Base-by-base conservation (phyloP, 2,888 invertebrate species). In the Mermis nigrescens region DNA sequence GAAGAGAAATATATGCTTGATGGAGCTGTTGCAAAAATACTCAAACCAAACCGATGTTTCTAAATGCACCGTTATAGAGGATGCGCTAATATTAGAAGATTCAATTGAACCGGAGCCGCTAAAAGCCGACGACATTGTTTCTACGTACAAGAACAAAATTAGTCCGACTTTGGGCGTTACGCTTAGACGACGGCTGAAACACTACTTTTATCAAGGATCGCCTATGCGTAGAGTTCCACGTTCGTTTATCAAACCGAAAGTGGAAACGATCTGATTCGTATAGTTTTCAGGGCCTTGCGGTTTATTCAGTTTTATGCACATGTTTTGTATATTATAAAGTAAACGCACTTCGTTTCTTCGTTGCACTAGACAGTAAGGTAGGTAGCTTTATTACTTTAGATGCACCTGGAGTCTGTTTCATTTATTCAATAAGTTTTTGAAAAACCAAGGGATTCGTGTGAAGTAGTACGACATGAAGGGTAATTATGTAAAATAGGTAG, bases 131-230 rank as follows among this genome's bases (percentile, higher is more conserved):
- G 29, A 56, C 2, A 38, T 52, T 53, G 2, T n/a, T 19, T 7
- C 26, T 2, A 57, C 15, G 3, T 58, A 56, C 28, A 57, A 58
- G 56, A 38, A 58, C 3, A 27, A 28, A 22, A 53, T 46, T 24
- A 29, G 29, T n/a, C 12, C 12, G 28, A 52, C 31, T 2, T 29
- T 58, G 3, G 58, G 58, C 22, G 22, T 2, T 3, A 7, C 54
- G 3, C 56, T 24, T 3, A 52, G 54, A 3, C 52, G 53, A 31
- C 3, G 54, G 31, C 31, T 58, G 24, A 58, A 54, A 32, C 58
- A 58, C 31, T 3, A 38, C 2, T 58, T 58, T 27, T 54, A n/a
- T 31, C 2, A 26, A 4, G 58, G 58, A 55, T n/a, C 53, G 31
- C 4, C 31, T 29, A 3, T 12, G 3, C 7, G 54, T 7, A 27